Conservation (phyloP, 2,113 vertebrate genomes). For the Terrapene triunguis region DNA sequence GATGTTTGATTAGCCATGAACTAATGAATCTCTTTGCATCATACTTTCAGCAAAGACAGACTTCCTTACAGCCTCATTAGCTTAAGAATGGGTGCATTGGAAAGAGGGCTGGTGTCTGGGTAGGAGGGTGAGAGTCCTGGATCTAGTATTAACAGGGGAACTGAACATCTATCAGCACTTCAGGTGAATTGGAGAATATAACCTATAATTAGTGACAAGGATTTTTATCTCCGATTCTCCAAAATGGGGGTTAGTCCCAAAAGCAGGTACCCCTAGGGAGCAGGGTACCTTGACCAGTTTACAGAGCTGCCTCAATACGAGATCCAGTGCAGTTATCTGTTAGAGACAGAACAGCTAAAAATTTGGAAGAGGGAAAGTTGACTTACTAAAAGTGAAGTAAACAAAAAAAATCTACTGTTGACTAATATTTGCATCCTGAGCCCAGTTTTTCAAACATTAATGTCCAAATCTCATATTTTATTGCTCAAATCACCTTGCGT, state of each 20-base stretch:
- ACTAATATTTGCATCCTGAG: background rate
- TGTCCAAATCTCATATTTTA: background rate
- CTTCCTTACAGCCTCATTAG: background rate
- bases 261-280: background rate
- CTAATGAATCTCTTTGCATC: constrained; percentile 28
- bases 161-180: background rate
- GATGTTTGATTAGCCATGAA: constrained; percentile 30
- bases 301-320: background rate
- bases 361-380: background rate
- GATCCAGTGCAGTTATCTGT: background rate
- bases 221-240: background rate
- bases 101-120: background rate
- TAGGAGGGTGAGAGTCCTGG: background rate
- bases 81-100: background rate
- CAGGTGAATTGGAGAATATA: background rate
- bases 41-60: constrained; percentile 20
- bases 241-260: background rate
- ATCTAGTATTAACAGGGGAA: background rate
- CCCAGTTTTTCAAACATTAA: background rate
- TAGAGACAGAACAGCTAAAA: background rate
- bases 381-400: background rate
- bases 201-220: background rate
- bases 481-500: background rate
- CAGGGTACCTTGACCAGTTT: background rate
- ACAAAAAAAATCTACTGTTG: background rate